Conservation (phyloP, 2,797 vertebrate species). For the Phyllotis vaccarum region DNA sequence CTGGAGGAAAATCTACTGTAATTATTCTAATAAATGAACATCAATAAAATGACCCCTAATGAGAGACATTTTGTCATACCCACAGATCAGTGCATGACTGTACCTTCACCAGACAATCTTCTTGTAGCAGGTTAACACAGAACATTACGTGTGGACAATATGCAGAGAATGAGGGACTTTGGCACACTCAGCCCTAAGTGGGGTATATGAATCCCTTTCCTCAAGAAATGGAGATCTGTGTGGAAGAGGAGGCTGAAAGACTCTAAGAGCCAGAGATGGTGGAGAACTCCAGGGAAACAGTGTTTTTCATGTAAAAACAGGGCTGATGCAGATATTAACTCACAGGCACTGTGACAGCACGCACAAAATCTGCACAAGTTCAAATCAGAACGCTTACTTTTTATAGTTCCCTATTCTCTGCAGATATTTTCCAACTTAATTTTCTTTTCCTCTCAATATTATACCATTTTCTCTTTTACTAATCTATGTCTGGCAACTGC, state of each 20-base stretch:
- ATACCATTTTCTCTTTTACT: neutral
- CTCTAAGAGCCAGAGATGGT: neutral
- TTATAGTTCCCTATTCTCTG: constrained; percentile 21
- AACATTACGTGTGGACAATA: neutral
- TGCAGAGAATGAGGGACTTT: neutral
- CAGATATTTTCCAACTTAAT: neutral
- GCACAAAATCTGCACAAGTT: neutral
- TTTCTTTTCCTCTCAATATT: constrained; percentile 26
- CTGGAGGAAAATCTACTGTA: neutral
- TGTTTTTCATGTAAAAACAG: neutral
- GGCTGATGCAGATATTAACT: neutral
- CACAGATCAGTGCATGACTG: too few species aligned
- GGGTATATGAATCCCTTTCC: neutral
- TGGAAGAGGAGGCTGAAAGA: neutral
- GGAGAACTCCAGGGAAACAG: neutral
- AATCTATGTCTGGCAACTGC: neutral
- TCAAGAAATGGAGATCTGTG: neutral
- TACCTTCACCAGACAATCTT: neutral
- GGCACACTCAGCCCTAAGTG: neutral
- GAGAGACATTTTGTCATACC: too few species aligned
- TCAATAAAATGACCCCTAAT: neutral
- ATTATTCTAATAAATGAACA: neutral
- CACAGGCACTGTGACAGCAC: neutral
- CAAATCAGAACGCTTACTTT: neutral
- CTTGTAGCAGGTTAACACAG: neutral